Evolutionary conservation across 1,140 invertebrate species (phyloP), one percentile per base, ranked within the genome.

Genomic region (Drosophila punjabiensis): DNA sequence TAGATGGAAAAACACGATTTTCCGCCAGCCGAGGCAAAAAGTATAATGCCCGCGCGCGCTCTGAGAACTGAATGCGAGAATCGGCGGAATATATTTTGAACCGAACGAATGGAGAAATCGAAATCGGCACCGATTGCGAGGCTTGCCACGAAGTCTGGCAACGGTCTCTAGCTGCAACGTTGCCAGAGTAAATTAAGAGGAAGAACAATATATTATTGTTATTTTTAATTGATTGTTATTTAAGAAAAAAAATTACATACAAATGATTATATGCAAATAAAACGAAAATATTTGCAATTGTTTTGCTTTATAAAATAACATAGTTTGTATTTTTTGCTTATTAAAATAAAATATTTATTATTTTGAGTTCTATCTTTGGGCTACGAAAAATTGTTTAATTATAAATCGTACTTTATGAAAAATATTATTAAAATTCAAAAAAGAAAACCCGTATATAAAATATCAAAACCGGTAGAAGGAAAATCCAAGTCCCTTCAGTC

Each of bases 21-120:
- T 48, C 62, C 39, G 50, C 68, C 10, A 58, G 24, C 39, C 68
- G 41, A 28, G 24, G 4, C 28, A 30, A 32, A 33, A 39, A 47
- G 18, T 33, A 39, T 59, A 60, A 24, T 59, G 52, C 41, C 30
- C 30, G 69, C 48, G 47, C 61, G 53, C 81, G 67, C 71, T 45
- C 47, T 37, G 55, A 80, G 53, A 81, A 83, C 76, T 64, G 48
- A 86, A 86, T 71, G 64, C 65, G 68, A 71, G 68, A 68, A 76
- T 65, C 61, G 58, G 55, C 50, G 84, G 71, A 73, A 87, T 66
- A 68, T 66, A 68, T 80, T 74, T 66, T 41, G 73, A 84, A 75
- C 55, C 55, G 47, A 62, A n/a, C 65, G 33, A 39, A 8, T 14
- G 3, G 14, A 45, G 43, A 66, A 69, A 28, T 39, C 33, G 33